Percentiles rank a stretch among this genome's conserved stretches.
phyloP scores from a whole-genome alignment of 2,113 vertebrate genomes.

The Anarrhichthys ocellatus region DNA sequence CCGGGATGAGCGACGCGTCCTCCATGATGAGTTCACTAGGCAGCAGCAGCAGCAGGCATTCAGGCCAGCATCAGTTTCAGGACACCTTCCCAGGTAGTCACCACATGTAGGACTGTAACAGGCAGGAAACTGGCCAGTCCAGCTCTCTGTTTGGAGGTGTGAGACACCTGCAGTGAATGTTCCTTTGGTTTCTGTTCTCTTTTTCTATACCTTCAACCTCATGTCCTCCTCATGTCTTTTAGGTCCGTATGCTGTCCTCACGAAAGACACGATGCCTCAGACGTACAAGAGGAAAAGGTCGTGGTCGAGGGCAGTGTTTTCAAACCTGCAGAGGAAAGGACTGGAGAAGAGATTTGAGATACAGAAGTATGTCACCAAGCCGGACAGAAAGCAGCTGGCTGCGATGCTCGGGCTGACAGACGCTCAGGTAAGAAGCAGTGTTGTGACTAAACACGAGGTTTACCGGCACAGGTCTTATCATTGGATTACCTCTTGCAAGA shows the following conservation, averaged over 20 bases:
- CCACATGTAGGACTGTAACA: slow-evolving; percentile 54
- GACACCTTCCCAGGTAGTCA: slow-evolving; percentile 98
- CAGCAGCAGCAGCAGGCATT: slow-evolving; percentile 89
- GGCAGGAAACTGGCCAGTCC: slow-evolving; percentile 22
- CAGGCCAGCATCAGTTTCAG: slow-evolving; percentile 99
- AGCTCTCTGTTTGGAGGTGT: slow-evolving; percentile 26
- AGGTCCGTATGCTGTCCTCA: slow-evolving; percentile 97
- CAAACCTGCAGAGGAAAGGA: slow-evolving; percentile 97
- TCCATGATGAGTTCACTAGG: slow-evolving; percentile 94
- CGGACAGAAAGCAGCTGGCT: slow-evolving; percentile 96
- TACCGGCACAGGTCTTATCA: not conserved
- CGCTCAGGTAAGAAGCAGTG: slow-evolving; percentile 88
- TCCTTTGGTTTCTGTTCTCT: slow-evolving; percentile 1
- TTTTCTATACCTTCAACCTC: slow-evolving; percentile 15
- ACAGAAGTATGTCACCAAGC: slow-evolving; percentile 99
- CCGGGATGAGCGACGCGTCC: slow-evolving; percentile 91
- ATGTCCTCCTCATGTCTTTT: slow-evolving; percentile 30
- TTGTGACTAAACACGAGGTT: slow-evolving; percentile 36
- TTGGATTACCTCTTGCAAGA: not conserved
- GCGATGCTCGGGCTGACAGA: slow-evolving; percentile 98
- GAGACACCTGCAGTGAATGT: slow-evolving; percentile 30
- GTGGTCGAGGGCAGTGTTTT: slow-evolving; percentile 98
- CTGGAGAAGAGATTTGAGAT: slow-evolving; percentile 98
- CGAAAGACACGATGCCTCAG: slow-evolving; percentile 98
- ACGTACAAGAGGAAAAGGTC: slow-evolving; percentile 98